Percentiles rank a stretch among this genome's conserved stretches.
Conservation (phyloP, 2,113 vertebrate species). For the Grallaria varia region DNA sequence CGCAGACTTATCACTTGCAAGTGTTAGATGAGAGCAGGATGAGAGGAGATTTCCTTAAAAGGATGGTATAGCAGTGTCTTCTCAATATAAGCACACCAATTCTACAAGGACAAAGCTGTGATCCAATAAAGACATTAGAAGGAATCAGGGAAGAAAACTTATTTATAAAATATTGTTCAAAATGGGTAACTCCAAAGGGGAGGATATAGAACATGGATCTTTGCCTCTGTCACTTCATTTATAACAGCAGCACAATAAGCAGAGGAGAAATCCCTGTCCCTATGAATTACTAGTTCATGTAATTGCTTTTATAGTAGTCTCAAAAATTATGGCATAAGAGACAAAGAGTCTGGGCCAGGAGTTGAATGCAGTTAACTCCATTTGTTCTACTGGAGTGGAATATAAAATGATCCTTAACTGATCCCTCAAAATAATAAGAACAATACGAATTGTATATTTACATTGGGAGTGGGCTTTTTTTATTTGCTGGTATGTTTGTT, state of each 20-base stretch:
- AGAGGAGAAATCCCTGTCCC: accelerated
- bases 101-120: neutral
- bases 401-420: neutral
- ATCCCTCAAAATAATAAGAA: neutral
- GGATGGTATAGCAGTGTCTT: neutral
- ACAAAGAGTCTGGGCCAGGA: neutral
- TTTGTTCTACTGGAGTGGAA: neutral
- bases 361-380: neutral
- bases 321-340: neutral
- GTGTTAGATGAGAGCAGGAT: neutral
- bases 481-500: neutral
- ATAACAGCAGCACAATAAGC: neutral
- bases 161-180: neutral
- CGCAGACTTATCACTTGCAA: neutral
- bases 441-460: neutral
- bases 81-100: neutral
- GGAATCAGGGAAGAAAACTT: neutral
- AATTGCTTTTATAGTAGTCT: neutral
- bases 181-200: neutral
- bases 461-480: accelerated
- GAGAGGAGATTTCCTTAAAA: neutral
- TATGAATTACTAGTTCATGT: neutral
- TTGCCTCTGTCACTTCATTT: neutral
- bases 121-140: neutral
- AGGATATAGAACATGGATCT: neutral